Base-by-base conservation (phyloP, 2,888 invertebrate species). In the Thereva nobilitata region DNA sequence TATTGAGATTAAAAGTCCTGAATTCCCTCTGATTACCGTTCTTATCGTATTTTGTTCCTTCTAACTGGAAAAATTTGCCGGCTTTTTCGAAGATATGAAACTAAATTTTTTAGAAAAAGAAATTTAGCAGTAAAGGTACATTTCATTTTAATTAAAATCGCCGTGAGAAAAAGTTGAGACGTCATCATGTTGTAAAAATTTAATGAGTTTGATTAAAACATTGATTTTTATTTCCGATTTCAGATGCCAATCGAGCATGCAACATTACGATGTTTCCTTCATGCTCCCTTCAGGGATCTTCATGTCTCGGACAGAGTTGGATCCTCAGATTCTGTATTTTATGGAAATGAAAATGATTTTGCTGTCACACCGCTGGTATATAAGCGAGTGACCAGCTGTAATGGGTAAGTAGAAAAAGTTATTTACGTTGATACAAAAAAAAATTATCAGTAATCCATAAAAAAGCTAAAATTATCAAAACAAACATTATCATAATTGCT, bases 321-420 rank as follows among this genome's bases (percentile, higher is more conserved):
- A 38, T 75, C 78, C 44, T 77, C 78, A 7, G 76, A 77, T 68
- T 77, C 79, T 72, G 77, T 77, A 41, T 78, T 78, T 45, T 78
- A 77, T 64, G 71, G 77, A 6, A 77, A 80, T 67, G 76, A 78
- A 23, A 23, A 23, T 45, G 72, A 75, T 64, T 76, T 76, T 44
- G 70, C 70, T 67, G 76, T 79, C 3, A 76, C 70, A 47, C 79
- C 79, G 42, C 70, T 79, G 64, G 75, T 75, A 66, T 79, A 79
- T 68, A 74, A 77, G 35, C 76, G 77, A 0, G 77, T 78, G 65
- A 56, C 74, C 10, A 37, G 54, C 7, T 52, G 67, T 23, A 23
- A 23, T 37, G 69, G 68, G 57, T 69, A 67, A 54, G 63, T 56
- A 9, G 45, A 45, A 34, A 45, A 37, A n/a, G n/a, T n/a, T n/a